Evolutionary conservation across 2,888 invertebrate species (phyloP), one percentile per base, ranked within the genome.

Genomic region (Clivina fossor): DNA sequence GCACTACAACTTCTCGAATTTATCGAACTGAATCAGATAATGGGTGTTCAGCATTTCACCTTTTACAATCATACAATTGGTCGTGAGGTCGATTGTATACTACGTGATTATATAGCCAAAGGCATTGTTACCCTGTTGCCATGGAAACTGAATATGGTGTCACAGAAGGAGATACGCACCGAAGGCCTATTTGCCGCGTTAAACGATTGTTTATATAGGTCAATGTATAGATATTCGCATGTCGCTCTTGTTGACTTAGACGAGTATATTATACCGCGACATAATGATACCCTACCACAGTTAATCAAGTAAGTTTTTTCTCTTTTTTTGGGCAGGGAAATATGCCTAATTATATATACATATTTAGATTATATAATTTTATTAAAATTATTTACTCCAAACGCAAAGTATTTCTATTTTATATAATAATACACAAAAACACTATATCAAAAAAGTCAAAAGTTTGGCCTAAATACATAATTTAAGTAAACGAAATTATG

Each of bases 11-110:
- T 94, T 61, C 75, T 93, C 64, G 94, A 94, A 74, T 94, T 93
- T 78, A 82, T 94, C 65, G 94, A 94, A 73, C 76, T 94, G 64
- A 90, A 94, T 73, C 79, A 84, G 5, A 74, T 93, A 32, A 76
- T 94, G 62, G 94, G 94, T 0, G 90, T 88, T 30, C 83, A 82
- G 46, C 92, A 93, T 71, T 92, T 94, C 73, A 91, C 90, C 48
- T 86, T 94, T 74, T 94, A 93, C 77, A 94, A 94, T 71, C 88
- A 91, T 70, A 92, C 93, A 0, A 78, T 93, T 37, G 92, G 93
- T 15, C 75, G 80, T 0, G 84, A 86, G 46, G 90, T 90, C 9
- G 82, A 82, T 13, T 93, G 93, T 69, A 78, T 91, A 18, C 76
- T 93, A 32, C 58, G 62, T 28, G 67, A 74, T 58, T 74, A 74